These are phyloP conservation scores for Aspidoscelis tigris DNA, from an alignment of 2,113 vertebrate species.

Conservation along the genomic window DNA sequence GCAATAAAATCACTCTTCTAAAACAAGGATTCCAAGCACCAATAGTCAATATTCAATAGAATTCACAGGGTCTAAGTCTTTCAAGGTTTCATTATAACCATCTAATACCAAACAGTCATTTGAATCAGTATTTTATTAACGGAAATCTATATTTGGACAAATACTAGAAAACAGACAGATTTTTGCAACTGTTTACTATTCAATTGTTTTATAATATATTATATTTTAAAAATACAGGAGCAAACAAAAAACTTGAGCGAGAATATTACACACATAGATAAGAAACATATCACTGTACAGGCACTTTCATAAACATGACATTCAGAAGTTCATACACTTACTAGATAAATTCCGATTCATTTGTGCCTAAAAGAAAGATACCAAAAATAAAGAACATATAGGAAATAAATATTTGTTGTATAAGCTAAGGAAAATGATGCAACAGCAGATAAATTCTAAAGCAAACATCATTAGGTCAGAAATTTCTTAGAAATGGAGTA, in stretches of 20 bases:
- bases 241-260: background rate
- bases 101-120: background rate
- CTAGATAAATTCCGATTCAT: conserved; percentile 93
- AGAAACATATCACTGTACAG: background rate
- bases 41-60: background rate
- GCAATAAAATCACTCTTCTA: background rate
- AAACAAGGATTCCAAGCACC: background rate
- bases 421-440: background rate
- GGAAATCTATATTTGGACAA: background rate
- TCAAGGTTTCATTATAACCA: background rate
- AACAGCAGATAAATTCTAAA: background rate
- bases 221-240: background rate
- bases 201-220: too few relatives aligned
- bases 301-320: conserved; percentile 3
- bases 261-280: background rate
- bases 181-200: background rate
- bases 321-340: conserved; percentile 82
- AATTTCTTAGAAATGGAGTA: background rate
- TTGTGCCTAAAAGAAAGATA: conserved; percentile 83
- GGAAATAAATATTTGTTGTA: background rate
- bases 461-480: background rate
- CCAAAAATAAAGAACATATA: conserved; percentile 27
- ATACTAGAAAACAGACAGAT: background rate
- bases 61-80: background rate
- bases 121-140: background rate